phyloP scores from a whole-genome alignment of 1,140 invertebrate species.

The Arion vulgaris region DNA sequence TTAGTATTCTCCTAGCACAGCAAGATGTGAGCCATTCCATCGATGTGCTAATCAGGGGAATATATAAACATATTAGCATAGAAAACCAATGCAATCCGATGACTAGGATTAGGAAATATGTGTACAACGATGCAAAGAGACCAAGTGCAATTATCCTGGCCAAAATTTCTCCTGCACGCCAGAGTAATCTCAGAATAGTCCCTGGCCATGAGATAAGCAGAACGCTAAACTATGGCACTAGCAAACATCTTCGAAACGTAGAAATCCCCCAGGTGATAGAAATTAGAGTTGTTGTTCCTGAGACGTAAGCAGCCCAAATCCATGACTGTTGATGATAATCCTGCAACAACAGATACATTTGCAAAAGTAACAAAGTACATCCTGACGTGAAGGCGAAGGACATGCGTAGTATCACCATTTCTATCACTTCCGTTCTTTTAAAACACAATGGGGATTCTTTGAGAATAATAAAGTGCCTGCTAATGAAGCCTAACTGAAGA shows the following conservation, averaged over 20 bases:
- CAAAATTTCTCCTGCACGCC: constrained; percentile 87
- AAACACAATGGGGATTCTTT: constrained; percentile 86
- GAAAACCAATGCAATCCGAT: constrained; percentile 86
- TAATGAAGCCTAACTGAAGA: constrained; percentile 86
- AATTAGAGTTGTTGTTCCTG: constrained; percentile 86
- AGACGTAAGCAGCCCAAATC: constrained; percentile 83
- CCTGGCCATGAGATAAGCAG: constrained; percentile 90
- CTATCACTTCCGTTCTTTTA: constrained; percentile 87
- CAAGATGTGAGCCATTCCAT: not conserved
- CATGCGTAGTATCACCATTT: constrained; percentile 84
- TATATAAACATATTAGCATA: constrained; percentile 89
- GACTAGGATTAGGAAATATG: constrained; percentile 86
- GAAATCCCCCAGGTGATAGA: constrained; percentile 92
- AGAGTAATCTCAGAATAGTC: constrained; percentile 84
- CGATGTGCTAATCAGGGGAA: constrained; percentile 34
- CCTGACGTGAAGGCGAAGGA: constrained; percentile 90
- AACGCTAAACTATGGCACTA: constrained; percentile 80
- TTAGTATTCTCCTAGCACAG: constrained; percentile 53
- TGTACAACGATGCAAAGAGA: constrained; percentile 88
- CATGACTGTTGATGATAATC: constrained; percentile 69
- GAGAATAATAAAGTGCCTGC: constrained; percentile 90
- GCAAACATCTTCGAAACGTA: constrained; percentile 85
- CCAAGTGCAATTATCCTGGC: constrained; percentile 85
- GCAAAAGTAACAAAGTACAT: constrained; percentile 88
- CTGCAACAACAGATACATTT: constrained; percentile 80